phyloP scores from a whole-genome alignment of 37 sponge, comb jelly and placozoan genomes.

The Eunapius fragilis region DNA sequence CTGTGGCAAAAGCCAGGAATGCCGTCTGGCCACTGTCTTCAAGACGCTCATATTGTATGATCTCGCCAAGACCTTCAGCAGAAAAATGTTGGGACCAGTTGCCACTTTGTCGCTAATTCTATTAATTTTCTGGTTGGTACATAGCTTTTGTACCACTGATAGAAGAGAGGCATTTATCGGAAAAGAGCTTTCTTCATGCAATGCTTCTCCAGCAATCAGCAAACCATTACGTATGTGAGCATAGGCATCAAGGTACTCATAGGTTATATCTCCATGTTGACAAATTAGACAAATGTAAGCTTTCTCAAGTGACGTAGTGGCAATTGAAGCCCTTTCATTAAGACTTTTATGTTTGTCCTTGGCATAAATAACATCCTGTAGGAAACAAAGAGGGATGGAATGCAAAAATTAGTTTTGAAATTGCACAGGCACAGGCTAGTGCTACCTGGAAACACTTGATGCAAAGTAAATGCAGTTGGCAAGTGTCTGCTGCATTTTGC shows the following conservation, averaged over 20 bases:
- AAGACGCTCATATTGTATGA: no score
- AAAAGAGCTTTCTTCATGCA: no score
- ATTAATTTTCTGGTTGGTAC: no score
- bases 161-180: no score
- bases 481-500: neutral
- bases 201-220: neutral
- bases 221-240: neutral
- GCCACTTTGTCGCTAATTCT: no score
- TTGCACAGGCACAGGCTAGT: neutral
- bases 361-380: neutral
- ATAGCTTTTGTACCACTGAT: no score
- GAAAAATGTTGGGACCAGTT: no score
- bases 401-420: neutral
- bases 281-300: neutral
- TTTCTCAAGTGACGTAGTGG: neutral
- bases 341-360: neutral
- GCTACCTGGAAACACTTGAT: slow-evolving; percentile 65
- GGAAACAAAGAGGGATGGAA: neutral
- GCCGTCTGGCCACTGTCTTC: no score
- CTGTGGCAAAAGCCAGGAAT: no score
- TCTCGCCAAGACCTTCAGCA: no score
- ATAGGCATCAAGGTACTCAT: neutral
- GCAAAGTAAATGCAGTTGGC: slow-evolving; percentile 29
- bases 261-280: neutral
- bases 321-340: neutral